A percentile compares a stretch with the other conserved stretches of the same genome.
Conservation (phyloP, 2,888 invertebrate genomes). For the Lithosia quadra region DNA sequence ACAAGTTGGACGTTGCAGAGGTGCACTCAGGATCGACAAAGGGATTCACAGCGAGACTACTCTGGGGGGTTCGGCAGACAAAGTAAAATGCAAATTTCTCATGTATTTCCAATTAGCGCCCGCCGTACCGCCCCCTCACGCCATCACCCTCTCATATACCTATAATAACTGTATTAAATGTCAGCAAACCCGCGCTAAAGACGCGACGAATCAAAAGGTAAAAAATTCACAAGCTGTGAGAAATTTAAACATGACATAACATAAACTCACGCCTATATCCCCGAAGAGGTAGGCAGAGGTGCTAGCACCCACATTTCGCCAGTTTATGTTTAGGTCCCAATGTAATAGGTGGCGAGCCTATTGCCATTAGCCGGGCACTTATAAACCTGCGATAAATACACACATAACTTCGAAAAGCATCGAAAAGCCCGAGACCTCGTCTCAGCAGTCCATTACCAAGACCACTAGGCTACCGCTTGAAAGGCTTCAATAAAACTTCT, state of each 20-base stretch:
- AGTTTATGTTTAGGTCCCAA: no score
- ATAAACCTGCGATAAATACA: no score
- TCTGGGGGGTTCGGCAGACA: slow-evolving; percentile 72
- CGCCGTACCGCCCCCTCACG: slow-evolving; percentile 35
- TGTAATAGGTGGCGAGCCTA: no score
- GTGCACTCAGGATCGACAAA: slow-evolving; percentile 61
- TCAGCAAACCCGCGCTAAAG: slow-evolving; percentile 23
- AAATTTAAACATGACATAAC: not conserved
- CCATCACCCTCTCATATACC: slow-evolving; percentile 26
- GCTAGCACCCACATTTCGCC: not conserved
- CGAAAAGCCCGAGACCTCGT: no score
- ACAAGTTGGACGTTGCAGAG: slow-evolving; percentile 31
- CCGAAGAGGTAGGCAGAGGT: not conserved
- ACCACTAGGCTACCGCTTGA: no score
- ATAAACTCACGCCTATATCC: no score
- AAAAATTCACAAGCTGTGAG: not conserved
- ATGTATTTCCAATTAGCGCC: slow-evolving; percentile 83
- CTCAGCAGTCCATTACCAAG: no score
- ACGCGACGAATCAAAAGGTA: slow-evolving; percentile 10
- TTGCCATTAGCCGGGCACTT: no score
- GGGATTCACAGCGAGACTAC: slow-evolving; percentile 63
- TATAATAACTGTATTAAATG: slow-evolving; percentile 54
- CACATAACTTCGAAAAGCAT: no score
- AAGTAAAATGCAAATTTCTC: slow-evolving; percentile 84
- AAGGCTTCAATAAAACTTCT: no score